Conservation (phyloP, 2,113 vertebrate species). For the Scolopax mira region DNA sequence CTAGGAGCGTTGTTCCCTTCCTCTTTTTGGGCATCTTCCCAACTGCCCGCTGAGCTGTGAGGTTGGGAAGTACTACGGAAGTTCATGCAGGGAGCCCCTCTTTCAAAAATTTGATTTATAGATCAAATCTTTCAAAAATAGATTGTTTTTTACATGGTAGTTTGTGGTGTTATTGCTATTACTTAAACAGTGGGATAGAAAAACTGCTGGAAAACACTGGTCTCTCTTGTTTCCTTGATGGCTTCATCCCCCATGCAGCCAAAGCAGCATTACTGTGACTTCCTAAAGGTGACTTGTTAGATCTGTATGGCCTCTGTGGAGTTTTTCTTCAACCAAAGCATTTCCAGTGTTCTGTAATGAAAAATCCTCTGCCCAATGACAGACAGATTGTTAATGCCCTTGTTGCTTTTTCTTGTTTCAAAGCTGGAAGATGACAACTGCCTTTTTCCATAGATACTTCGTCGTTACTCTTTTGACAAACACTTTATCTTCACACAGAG, state of each 20-base stretch:
- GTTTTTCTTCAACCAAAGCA: neutral
- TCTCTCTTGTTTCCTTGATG: neutral
- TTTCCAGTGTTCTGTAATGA: neutral
- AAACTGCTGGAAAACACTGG: neutral
- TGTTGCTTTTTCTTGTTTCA: neutral
- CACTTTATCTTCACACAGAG: neutral
- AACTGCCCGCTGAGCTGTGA: neutral
- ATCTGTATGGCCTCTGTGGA: neutral
- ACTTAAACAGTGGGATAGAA: neutral
- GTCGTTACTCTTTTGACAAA: neutral
- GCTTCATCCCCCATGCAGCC: neutral
- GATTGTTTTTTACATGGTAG: too few species aligned
- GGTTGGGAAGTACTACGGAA: neutral
- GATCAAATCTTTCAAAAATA: too few species aligned
- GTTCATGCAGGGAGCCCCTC: neutral
- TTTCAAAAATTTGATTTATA: neutral
- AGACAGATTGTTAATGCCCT: neutral
- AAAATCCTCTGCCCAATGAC: neutral
- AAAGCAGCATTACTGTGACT: neutral
- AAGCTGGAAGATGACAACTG: neutral
- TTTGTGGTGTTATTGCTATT: too few species aligned
- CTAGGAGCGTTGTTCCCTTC: accelerated
- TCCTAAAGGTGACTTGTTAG: neutral
- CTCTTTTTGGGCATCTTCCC: neutral
- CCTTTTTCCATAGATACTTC: neutral